Percentiles rank a stretch among this genome's conserved stretches.
Conservation (phyloP, 2,113 vertebrate genomes). For the Brachionichthys hirsutus region DNA sequence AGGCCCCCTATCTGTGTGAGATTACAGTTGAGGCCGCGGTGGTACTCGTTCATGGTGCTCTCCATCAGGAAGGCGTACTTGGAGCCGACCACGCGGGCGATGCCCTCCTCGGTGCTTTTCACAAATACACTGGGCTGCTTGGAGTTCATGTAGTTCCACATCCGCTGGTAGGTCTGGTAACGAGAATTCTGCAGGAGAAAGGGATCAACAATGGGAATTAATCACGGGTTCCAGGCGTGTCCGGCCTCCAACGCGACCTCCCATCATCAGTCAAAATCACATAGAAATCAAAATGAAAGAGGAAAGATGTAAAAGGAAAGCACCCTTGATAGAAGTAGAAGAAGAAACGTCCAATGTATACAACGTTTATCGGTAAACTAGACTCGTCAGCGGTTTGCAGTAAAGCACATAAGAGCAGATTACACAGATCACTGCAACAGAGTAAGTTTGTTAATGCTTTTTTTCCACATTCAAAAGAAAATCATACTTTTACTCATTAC, state of each 20-base stretch:
- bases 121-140: slow-evolving; percentile 94
- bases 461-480: too few species aligned
- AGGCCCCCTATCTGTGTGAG: slow-evolving; percentile 92
- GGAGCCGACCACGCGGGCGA: slow-evolving; percentile 89
- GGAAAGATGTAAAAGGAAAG: neutral
- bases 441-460: too few species aligned
- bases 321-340: neutral
- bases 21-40: slow-evolving; percentile 91
- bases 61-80: slow-evolving; percentile 91
- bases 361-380: too few species aligned
- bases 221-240: neutral
- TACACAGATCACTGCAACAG: too few species aligned
- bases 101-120: slow-evolving; percentile 93
- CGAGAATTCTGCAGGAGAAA: slow-evolving; percentile 81
- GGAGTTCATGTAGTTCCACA: slow-evolving; percentile 96
- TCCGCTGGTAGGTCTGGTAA: slow-evolving; percentile 92
- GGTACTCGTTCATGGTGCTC: slow-evolving; percentile 94
- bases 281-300: slow-evolving; percentile 5
- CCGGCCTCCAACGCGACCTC: too few species aligned
- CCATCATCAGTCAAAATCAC: slow-evolving; percentile 15
- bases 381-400: too few species aligned
- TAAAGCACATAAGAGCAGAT: too few species aligned
- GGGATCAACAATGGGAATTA: neutral
- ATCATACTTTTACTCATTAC: too few species aligned
- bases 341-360: too few species aligned